These are phyloP conservation scores for Brachionus koreanus DNA, from an alignment of 1,140 invertebrate genomes.

Conservation along the genomic window DNA sequence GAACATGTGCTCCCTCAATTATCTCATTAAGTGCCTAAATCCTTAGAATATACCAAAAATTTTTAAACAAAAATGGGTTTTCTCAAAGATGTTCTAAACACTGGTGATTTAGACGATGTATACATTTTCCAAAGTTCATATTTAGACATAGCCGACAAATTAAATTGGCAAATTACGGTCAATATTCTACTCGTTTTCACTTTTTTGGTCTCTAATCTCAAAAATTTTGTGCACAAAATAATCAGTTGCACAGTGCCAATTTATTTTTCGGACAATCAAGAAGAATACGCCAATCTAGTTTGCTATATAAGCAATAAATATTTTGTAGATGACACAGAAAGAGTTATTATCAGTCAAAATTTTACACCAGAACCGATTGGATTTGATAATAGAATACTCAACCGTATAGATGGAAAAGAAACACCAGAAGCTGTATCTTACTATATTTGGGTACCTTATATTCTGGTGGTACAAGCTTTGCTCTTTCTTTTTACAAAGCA, in stretches of 20 bases:
- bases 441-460: conserved; percentile 43
- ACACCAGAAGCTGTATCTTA: not conserved
- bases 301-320: conserved; percentile 29
- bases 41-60: not conserved
- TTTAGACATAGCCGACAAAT: conserved; percentile 35
- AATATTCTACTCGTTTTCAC: conserved; percentile 18
- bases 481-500: not conserved
- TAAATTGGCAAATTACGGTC: conserved; percentile 38
- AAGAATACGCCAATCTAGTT: conserved; percentile 38
- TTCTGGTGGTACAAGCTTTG: not conserved
- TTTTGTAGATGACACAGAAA: conserved; percentile 6
- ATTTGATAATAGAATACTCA: not conserved
- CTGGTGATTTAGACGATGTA: conserved; percentile 23
- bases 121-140: not conserved
- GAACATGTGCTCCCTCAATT: not conserved
- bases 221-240: conserved; percentile 37
- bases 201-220: conserved; percentile 16
- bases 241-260: conserved; percentile 37
- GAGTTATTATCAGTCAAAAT: conserved; percentile 23
- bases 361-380: not conserved
- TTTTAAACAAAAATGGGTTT: conserved; percentile 39
- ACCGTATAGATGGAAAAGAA: not conserved
- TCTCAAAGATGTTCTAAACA: not conserved
- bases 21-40: not conserved
- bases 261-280: conserved; percentile 42